Conservation (phyloP, 2,888 invertebrate genomes). For the Cheiracanthium punctorium region DNA sequence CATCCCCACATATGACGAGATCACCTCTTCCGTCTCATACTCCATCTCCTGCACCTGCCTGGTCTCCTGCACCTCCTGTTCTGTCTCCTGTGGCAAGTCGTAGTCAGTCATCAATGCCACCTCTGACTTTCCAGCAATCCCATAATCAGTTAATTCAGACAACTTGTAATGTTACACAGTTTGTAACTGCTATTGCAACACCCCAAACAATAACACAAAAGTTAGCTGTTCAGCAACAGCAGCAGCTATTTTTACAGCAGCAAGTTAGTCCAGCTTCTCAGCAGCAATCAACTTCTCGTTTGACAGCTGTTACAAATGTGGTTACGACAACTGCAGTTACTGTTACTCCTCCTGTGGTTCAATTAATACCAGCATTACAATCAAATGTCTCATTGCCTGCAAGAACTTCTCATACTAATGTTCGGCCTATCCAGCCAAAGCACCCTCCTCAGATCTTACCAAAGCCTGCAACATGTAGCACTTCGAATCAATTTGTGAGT, state of each 20-base stretch:
- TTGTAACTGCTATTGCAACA: conserved; percentile 52
- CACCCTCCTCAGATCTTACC: conserved; percentile 76
- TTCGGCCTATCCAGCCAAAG: conserved; percentile 79
- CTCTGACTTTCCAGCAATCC: conserved; percentile 58
- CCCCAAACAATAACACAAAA: conserved; percentile 54
- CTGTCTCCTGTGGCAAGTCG: conserved; percentile 47
- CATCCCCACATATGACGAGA: conserved; percentile 61
- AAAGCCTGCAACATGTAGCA: conserved; percentile 72
- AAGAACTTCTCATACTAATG: conserved; percentile 78
- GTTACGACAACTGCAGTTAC: conserved; percentile 36
- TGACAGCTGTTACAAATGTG: conserved; percentile 36
- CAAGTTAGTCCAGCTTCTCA: conserved; percentile 40
- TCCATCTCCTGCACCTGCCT: conserved; percentile 65
- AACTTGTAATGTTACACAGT: conserved; percentile 52
- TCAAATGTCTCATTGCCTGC: conserved; percentile 36
- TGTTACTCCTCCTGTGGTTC: conserved; percentile 47
- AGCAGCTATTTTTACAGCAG: conserved; percentile 14
- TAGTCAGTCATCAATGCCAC: conserved; percentile 34
- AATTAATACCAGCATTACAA: conserved; percentile 58
- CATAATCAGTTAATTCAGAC: conserved; percentile 66
- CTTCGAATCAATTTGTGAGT: conserved; percentile 61
- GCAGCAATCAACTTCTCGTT: conserved; percentile 24
- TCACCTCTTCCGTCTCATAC: conserved; percentile 68
- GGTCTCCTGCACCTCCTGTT: conserved; percentile 64
- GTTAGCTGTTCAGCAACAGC: conserved; percentile 40